Base-by-base conservation (phyloP, 2,888 invertebrate species). In the Synergus umbraculus region DNA sequence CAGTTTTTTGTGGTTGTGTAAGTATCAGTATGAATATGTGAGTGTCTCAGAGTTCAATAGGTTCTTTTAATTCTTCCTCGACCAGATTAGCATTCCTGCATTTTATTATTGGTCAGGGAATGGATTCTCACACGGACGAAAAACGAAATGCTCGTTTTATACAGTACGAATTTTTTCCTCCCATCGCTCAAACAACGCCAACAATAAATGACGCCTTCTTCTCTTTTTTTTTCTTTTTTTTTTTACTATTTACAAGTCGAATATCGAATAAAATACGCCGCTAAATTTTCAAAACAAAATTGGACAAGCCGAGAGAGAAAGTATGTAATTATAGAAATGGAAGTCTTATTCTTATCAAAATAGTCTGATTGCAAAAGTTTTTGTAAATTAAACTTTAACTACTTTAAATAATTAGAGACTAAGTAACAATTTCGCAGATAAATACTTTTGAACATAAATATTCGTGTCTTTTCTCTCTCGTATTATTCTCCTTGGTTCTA, bases 221-320 rank as follows among this genome's bases (percentile, higher is more conserved):
- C 37, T 66, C 15, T 49, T 60, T 79, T 37, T 22, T 37, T 66
- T 44, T 37, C 2, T 18, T 66, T 44, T 44, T 66, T 65, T 66
- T 29, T 69, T 60, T 79, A n/a, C 63, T 78, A 80, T 80, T 60
- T 80, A 78, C 80, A 80, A 78, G 64, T 80, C 65, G 65, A 67
- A 78, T 67, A 79, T 22, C 49, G 76, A 67, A 13, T 77, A 76
- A 77, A 77, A 66, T 79, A 79, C 77, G 41, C 77, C 37, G 49
- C 54, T 37, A 73, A 73, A 37, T 37, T 4, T 54, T 73, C n/a
- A 49, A 10, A 73, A 13, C 49, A n/a, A 22, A 73, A 8, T 54
- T 1, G 49, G 8, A 73, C 37, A 73, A 73, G 37, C 54, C 54
- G 54, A 73, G 37, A 54, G n/a, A 54, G 37, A 54, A 37, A 73